Percentiles rank a stretch among this genome's conserved stretches.
Evolutionary conservation across 2,113 vertebrate genomes (phyloP).

Genomic region (Epinephelus moara): DNA sequence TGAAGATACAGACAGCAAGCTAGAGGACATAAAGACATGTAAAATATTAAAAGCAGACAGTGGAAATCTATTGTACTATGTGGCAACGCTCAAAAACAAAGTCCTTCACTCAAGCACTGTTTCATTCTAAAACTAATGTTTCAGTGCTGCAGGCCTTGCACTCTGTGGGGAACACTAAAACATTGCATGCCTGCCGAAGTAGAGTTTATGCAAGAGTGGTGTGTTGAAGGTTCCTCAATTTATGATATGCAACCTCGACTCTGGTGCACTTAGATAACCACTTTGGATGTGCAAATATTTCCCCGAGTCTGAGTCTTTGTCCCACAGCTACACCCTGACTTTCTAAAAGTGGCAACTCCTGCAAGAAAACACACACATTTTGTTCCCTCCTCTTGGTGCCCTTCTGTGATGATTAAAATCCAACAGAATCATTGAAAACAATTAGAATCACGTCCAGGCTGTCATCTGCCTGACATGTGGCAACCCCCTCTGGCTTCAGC

Average conservation of each 20-base stretch:
- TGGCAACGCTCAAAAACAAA: slow-evolving; percentile 1
- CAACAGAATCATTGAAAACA: slow-evolving; percentile 82
- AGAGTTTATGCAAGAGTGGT: slow-evolving; percentile 13
- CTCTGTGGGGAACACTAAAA: slow-evolving; percentile 34
- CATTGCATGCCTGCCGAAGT: slow-evolving; percentile 25
- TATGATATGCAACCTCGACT: slow-evolving; percentile 32
- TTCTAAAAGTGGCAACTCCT: slow-evolving; percentile 51
- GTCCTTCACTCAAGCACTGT: background rate
- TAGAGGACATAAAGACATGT: background rate
- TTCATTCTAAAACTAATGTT: slow-evolving; percentile 32
- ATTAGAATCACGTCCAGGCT: slow-evolving; percentile 80
- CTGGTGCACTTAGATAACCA: slow-evolving; percentile 32
- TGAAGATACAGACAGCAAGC: background rate
- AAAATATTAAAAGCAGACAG: background rate
- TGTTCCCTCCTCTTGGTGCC: slow-evolving; percentile 35
- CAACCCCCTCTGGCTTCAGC: slow-evolving; percentile 56
- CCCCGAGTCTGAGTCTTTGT: slow-evolving; percentile 23
- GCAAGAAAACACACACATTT: slow-evolving; percentile 40
- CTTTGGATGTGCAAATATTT: slow-evolving; percentile 51
- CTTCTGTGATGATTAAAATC: slow-evolving; percentile 72
- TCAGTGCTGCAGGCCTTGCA: slow-evolving; percentile 17
- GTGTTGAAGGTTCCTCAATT: slow-evolving; percentile 27
- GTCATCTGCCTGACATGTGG: slow-evolving; percentile 69
- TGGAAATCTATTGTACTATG: background rate
- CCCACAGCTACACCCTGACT: slow-evolving; percentile 44